Evolutionary conservation across 2,797 vertebrate species (phyloP), one percentile per base, ranked within the genome.

Genomic region (Ceryle rudis): DNA sequence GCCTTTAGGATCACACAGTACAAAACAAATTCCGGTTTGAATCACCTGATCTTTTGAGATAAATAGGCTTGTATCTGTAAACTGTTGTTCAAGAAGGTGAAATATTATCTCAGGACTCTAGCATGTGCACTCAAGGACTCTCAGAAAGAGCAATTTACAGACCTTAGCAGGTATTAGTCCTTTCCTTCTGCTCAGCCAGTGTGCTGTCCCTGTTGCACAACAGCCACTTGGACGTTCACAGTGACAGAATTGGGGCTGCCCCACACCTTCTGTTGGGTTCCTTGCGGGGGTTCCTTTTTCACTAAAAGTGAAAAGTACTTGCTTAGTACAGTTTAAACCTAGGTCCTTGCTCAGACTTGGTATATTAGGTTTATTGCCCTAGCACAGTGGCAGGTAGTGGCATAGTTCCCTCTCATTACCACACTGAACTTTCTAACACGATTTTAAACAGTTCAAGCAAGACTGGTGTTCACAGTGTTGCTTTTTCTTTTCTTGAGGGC

Each of bases 31-130:
- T 17, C 39, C 6, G 3, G 18, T 58, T 23, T 51, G 42, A 80
- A 72, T 60, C 29, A 55, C 21, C 58, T 72, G 39, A 31, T 87
- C 42, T 81, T 89, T 93, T 9, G 0, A 67, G 25, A 58, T 88
- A 66, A n/a, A 16, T 65, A 26, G n/a, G 31, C 7, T 37, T 35
- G 7, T 52, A 52, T 29, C 15, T 11, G 15, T 52, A 52, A 52
- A 52, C 26, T 52, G 14, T 52, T 52, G 26, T 52, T 82, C 33
- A 9, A 47, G 46, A 52, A 54, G n/a, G 9, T 49, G 52, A 64
- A 49, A 39, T 65, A 74, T 91, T 65, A 60, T 65, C 42, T 94
- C 66, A 89, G 62, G 42, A 10, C 22, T 81, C 28, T 55, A 39
- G 42, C 46, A 46, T 26, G 25, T 78, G 23, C 46, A 17, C 12